phyloP scores from a whole-genome alignment of 2,888 invertebrate species.

The Drosophila infuscata region DNA sequence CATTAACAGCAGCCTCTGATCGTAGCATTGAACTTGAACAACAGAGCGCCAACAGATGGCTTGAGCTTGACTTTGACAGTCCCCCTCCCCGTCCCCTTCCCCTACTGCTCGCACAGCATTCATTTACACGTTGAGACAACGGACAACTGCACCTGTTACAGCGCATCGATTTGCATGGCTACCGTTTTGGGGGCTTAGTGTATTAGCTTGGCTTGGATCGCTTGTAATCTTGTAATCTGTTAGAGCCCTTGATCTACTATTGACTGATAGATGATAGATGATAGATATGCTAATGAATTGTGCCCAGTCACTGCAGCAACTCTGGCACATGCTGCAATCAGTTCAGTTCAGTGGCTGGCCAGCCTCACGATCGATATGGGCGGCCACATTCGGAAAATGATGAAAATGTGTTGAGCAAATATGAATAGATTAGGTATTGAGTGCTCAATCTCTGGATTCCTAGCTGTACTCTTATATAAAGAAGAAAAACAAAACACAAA shows the following conservation, averaged over 20 bases:
- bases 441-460: slow-evolving; percentile 1
- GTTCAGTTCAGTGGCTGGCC: slow-evolving; percentile 39
- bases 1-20: slow-evolving; percentile 42
- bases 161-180: slow-evolving; percentile 65
- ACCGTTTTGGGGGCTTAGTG: slow-evolving; percentile 45
- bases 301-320: slow-evolving; percentile 37
- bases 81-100: no score
- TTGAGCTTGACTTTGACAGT: slow-evolving; percentile 11
- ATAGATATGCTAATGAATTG: slow-evolving; percentile 59
- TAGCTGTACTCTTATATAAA: slow-evolving; percentile 12
- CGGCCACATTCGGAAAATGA: slow-evolving; percentile 1
- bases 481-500: no score
- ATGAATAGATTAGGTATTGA: slow-evolving; percentile 8
- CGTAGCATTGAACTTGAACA: slow-evolving; percentile 76
- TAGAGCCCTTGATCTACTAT: slow-evolving; percentile 41
- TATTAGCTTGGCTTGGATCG: slow-evolving; percentile 26
- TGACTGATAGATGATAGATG: slow-evolving; percentile 40
- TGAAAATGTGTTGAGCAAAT: slow-evolving; percentile 28
- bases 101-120: background rate
- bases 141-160: slow-evolving; percentile 73
- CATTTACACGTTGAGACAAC: slow-evolving; percentile 50
- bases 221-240: slow-evolving; percentile 44
- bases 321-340: slow-evolving; percentile 48
- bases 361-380: slow-evolving; percentile 33
- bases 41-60: slow-evolving; percentile 40